Conservation (phyloP, 2,888 invertebrate genomes). For the Brenthis daphne region DNA sequence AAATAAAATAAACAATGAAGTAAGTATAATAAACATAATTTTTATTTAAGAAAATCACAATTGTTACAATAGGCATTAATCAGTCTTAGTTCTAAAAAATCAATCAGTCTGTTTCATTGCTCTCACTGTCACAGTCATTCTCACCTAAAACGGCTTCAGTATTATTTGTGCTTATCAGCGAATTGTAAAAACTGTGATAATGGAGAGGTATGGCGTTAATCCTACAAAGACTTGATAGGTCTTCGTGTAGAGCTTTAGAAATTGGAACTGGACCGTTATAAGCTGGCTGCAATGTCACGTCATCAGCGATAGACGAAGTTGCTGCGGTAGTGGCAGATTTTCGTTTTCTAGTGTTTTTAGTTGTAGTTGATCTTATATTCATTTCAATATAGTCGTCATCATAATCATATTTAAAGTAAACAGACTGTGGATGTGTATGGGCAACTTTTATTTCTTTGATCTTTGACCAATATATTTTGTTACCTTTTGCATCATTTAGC, state of each 20-base stretch:
- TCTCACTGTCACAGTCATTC: slow-evolving; percentile 17
- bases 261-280: slow-evolving; percentile 17
- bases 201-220: slow-evolving; percentile 19
- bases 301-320: slow-evolving; percentile 9
- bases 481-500: background rate
- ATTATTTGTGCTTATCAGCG: slow-evolving; percentile 5
- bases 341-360: slow-evolving; percentile 10
- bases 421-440: slow-evolving; percentile 4
- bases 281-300: background rate
- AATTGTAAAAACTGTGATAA: slow-evolving; percentile 12
- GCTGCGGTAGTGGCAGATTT: slow-evolving; percentile 12
- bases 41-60: background rate
- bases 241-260: slow-evolving; percentile 14
- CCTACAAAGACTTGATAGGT: slow-evolving; percentile 9
- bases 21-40: no score
- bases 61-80: slow-evolving; percentile 2
- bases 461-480: slow-evolving; percentile 2
- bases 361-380: background rate
- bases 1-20: no score
- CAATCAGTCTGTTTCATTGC: slow-evolving; percentile 11
- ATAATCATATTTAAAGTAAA: slow-evolving; percentile 17
- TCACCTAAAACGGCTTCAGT: slow-evolving; percentile 4
- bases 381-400: slow-evolving; percentile 11
- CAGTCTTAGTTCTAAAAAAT: slow-evolving; percentile 9
- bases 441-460: slow-evolving; percentile 1